Conservation (phyloP, 2,113 vertebrate genomes). For the Lophura nycthemera region DNA sequence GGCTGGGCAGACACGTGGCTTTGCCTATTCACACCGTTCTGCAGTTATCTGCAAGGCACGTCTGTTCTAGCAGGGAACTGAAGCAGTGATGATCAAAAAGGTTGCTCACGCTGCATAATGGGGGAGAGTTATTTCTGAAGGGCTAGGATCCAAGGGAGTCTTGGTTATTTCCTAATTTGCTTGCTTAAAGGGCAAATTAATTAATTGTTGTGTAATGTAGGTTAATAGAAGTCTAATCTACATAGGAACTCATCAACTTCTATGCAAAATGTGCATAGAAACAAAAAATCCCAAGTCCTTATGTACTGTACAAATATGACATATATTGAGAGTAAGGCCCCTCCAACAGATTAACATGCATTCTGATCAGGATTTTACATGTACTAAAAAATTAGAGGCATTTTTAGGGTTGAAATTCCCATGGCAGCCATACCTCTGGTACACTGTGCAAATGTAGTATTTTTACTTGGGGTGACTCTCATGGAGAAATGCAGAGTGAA, state of each 20-base stretch:
- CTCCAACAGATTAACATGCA: neutral
- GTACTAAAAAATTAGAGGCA: neutral
- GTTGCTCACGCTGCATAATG: neutral
- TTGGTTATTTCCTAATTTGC: neutral
- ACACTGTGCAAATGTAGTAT: fast-evolving
- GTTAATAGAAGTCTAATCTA: neutral
- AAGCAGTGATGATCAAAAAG: neutral
- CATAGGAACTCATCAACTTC: neutral
- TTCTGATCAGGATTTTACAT: neutral
- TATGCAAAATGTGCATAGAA: neutral
- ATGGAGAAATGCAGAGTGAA: neutral
- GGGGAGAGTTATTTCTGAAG: neutral
- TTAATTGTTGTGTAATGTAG: neutral
- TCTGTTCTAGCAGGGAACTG: neutral
- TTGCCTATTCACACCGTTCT: neutral
- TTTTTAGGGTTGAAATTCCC: neutral
- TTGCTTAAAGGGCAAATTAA: neutral
- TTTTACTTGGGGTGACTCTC: neutral
- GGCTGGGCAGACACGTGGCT: neutral
- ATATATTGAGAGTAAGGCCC: neutral
- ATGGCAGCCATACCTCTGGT: neutral
- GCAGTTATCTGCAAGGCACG: neutral
- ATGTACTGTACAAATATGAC: neutral
- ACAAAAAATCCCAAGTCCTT: neutral
- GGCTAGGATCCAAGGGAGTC: neutral